Evolutionary conservation across 2,888 invertebrate genomes (phyloP), one percentile per base, ranked within the genome.

Genomic region (Zootermopsis nevadensis): DNA sequence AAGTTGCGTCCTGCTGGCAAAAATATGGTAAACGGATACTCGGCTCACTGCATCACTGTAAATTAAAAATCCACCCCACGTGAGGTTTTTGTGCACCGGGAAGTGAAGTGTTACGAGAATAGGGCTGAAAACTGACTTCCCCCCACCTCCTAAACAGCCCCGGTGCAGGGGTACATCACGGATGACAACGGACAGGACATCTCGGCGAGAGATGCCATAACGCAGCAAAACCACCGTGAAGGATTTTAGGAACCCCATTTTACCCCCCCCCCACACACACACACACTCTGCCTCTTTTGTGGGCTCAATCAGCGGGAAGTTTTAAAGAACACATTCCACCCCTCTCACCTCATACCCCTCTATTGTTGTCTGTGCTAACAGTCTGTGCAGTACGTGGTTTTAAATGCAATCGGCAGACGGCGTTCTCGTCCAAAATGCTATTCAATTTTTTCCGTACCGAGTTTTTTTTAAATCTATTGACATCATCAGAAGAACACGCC

Each of bases 151-250:
- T 72, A 19, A 42, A 30, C 48, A 77, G n/a, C 35, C 77, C 30
- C 38, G 30, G 48, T 42, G 77, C 77, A 48, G 38, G 48, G 77
- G 77, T 77, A 77, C 77, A 77, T 77, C 82, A 74, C 38, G 55
- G 74, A 76, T 83, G 83, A 83, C 79, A 82, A 82, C 82, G 66
- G 66, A 77, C 48, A 67, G 27, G 48, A 69, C 31, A 77, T 53
- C 35, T 67, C 42, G 35, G 67, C 60, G 80, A 81, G 81, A 31
- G 72, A 81, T 81, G 81, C 72, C 24, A 72, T 81, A 42, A 42
- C 60, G 74, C 80, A 80, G 80, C 79, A 77, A 79, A 83, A 83
- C 83, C 83, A 81, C 83, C 83, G 83, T 83, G 77, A 83, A 83
- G 81, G 77, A 83, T 81, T 77, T 83, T 83, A 83, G 74, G 22